A percentile compares a stretch with the other conserved stretches of the same genome.
Evolutionary conservation across 1,140 invertebrate species (phyloP).

Genomic region (Zaprionus lachaisei): DNA sequence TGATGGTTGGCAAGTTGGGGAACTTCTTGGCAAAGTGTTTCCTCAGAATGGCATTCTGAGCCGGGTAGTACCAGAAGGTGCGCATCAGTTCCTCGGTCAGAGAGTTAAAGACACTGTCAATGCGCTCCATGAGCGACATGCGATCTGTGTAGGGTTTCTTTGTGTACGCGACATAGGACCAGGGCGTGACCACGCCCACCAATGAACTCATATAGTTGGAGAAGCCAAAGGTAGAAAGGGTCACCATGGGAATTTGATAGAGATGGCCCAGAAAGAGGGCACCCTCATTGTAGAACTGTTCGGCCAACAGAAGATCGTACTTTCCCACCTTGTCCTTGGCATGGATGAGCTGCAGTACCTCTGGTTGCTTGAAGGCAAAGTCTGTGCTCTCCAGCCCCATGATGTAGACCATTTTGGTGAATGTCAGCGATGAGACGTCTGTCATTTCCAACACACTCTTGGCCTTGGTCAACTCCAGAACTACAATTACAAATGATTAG

Average conservation of each 20-base stretch:
- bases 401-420: conserved; percentile 17
- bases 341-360: conserved; percentile 80
- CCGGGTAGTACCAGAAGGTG: conserved; percentile 58
- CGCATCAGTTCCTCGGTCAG: conserved; percentile 52
- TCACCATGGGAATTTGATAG: conserved; percentile 82
- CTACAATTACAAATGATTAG: conserved; percentile 22
- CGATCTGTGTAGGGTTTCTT: conserved; percentile 63
- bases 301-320: conserved; percentile 84
- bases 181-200: conserved; percentile 71
- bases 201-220: conserved; percentile 74
- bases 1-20: conserved; percentile 71
- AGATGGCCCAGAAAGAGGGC: conserved; percentile 80
- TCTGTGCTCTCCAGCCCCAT: conserved; percentile 68
- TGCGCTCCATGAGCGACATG: conserved; percentile 80
- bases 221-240: conserved; percentile 70
- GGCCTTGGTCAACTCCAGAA: conserved; percentile 30
- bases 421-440: conserved; percentile 30
- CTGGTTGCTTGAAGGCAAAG: conserved; percentile 75
- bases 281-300: conserved; percentile 84
- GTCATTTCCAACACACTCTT: conserved; percentile 61
- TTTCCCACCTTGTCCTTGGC: conserved; percentile 68
- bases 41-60: conserved; percentile 63
- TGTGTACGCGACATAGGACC: conserved; percentile 61
- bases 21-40: conserved; percentile 58
- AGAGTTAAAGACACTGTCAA: conserved; percentile 55